These are phyloP conservation scores for Xylophagus ater DNA, from an alignment of 2,888 invertebrate species.

Conservation along the genomic window DNA sequence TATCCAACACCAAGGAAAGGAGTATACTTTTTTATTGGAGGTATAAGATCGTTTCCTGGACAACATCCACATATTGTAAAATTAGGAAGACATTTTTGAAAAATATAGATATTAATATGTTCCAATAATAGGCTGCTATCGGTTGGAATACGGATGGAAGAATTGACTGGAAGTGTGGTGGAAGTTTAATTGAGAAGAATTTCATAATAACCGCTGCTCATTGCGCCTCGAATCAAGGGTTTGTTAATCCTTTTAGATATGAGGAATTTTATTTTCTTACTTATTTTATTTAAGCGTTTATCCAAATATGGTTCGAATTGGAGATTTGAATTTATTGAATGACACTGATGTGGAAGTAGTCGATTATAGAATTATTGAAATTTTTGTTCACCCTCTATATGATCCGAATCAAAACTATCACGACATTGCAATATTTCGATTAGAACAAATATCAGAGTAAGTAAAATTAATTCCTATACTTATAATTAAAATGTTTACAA, in stretches of 20 bases:
- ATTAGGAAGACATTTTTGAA: not conserved
- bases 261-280: not conserved
- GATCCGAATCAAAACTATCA: slow-evolving; percentile 37
- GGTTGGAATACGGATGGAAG: slow-evolving; percentile 3
- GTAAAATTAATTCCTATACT: too few relatives aligned
- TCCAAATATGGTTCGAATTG: slow-evolving; percentile 36
- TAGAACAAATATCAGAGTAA: too few relatives aligned
- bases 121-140: slow-evolving; percentile 15
- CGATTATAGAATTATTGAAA: slow-evolving; percentile 29
- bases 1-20: not conserved
- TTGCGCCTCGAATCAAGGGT: slow-evolving; percentile 7
- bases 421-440: too few relatives aligned
- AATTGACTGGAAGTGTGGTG: slow-evolving; percentile 14
- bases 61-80: slow-evolving; percentile 34
- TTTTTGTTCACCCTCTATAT: slow-evolving; percentile 37
- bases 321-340: slow-evolving; percentile 34
- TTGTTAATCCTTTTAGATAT: not conserved
- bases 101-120: not conserved
- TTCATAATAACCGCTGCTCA: slow-evolving; percentile 12
- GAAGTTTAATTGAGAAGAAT: slow-evolving; percentile 7
- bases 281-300: slow-evolving; percentile 25
- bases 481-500: too few relatives aligned
- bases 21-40: slow-evolving; percentile 27
- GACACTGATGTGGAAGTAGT: slow-evolving; percentile 30
- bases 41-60: slow-evolving; percentile 29